phyloP scores from a whole-genome alignment of 2,888 invertebrate genomes.

The Orchesellides sinensis region DNA sequence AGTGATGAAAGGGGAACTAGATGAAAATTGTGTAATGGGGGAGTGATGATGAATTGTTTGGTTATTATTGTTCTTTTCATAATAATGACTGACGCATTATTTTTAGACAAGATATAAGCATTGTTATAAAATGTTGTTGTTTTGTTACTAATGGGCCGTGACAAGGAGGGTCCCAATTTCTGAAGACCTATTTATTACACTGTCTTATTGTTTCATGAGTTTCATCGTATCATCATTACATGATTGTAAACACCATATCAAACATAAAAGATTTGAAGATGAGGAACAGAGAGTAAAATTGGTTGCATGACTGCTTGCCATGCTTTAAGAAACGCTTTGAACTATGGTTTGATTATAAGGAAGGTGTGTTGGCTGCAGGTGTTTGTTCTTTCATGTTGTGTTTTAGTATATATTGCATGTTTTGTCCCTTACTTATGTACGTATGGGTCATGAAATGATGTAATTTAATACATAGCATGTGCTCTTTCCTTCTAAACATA shows the following conservation, averaged over 20 bases:
- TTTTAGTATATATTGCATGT: slow-evolving; percentile 15
- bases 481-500: too few species aligned
- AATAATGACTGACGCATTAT: too few species aligned
- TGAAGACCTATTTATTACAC: neutral
- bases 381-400: neutral
- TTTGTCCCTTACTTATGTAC: too few species aligned
- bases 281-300: slow-evolving; percentile 1
- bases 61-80: neutral
- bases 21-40: slow-evolving; percentile 24
- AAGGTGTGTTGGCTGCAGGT: slow-evolving; percentile 23
- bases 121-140: too few species aligned
- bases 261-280: neutral
- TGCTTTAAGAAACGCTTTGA: slow-evolving; percentile 34
- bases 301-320: slow-evolving; percentile 28
- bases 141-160: slow-evolving; percentile 26
- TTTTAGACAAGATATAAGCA: too few species aligned
- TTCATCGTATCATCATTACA: neutral
- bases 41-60: neutral
- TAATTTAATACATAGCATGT: neutral
- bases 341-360: slow-evolving; percentile 40
- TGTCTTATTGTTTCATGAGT: slow-evolving; percentile 22
- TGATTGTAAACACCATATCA: neutral
- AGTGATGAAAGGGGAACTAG: neutral
- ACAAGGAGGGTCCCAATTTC: slow-evolving; percentile 17
- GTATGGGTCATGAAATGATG: neutral